phyloP scores from a whole-genome alignment of 2,113 vertebrate genomes.

The Amazona guildingii region DNA sequence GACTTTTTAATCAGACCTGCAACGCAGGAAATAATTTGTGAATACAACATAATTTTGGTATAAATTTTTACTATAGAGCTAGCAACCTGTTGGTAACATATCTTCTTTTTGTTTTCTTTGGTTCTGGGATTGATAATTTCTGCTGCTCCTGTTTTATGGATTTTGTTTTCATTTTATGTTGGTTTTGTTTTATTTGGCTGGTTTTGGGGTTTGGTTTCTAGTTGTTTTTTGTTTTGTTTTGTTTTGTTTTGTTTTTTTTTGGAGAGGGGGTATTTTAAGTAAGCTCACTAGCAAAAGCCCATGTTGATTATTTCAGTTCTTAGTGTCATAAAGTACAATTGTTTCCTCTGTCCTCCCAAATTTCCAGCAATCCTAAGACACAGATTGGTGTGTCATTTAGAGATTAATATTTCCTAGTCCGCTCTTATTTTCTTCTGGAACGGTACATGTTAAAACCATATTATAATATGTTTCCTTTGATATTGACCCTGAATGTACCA shows the following conservation, averaged over 20 bases:
- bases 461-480: not conserved
- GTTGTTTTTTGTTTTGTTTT: not conserved
- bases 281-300: not conserved
- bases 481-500: not conserved
- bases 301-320: not conserved
- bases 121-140: not conserved
- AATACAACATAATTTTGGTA: not conserved
- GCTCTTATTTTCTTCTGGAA: not conserved
- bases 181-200: not conserved
- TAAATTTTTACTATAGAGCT: not conserved
- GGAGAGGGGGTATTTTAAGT: accelerated
- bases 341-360: not conserved
- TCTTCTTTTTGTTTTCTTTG: not conserved
- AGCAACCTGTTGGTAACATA: not conserved
- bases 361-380: not conserved
- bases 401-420: not conserved
- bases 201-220: not conserved
- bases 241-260: not conserved
- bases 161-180: not conserved
- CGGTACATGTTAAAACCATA: not conserved
- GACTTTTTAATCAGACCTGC: not conserved
- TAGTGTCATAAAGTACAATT: not conserved
- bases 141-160: not conserved
- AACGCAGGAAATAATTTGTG: not conserved
- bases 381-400: not conserved